These are phyloP conservation scores for Phytoseiulus persimilis DNA, from an alignment of 2,888 invertebrate species.

Conservation along the genomic window DNA sequence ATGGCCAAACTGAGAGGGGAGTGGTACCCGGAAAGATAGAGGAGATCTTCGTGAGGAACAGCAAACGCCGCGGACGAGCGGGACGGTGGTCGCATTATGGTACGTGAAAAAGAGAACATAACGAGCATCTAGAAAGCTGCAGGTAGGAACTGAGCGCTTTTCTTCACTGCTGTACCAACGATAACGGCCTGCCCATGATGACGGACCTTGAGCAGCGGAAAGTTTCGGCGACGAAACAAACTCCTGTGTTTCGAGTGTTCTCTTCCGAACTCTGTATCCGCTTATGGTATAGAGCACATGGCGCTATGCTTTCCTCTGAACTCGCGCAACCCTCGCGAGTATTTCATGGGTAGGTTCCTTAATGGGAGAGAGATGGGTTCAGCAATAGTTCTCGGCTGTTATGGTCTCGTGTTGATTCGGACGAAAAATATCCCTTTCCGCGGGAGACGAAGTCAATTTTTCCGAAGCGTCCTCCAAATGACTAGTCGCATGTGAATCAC, in stretches of 20 bases:
- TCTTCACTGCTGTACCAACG: not conserved
- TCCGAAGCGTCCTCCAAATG: no score
- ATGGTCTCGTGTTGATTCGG: no score
- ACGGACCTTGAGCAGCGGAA: not conserved
- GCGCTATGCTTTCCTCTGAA: no score
- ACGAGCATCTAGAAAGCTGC: not conserved
- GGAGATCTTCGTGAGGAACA: not conserved
- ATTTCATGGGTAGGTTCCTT: no score
- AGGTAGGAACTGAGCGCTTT: not conserved
- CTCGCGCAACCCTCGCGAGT: no score
- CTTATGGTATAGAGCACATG: no score
- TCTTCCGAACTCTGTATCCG: not conserved
- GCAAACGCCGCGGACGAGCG: not conserved
- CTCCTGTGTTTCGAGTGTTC: not conserved
- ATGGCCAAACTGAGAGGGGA: not conserved
- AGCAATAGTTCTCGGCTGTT: no score
- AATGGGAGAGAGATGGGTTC: no score
- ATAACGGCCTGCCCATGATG: not conserved
- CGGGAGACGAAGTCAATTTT: no score
- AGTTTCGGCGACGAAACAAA: not conserved
- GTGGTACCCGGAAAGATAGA: not conserved
- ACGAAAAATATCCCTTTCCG: no score
- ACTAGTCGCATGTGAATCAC: no score
- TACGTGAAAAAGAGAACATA: not conserved
- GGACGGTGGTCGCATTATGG: not conserved